These are phyloP conservation scores for Datnioides undecimradiatus DNA, from an alignment of 2,113 vertebrate species.

Conservation along the genomic window DNA sequence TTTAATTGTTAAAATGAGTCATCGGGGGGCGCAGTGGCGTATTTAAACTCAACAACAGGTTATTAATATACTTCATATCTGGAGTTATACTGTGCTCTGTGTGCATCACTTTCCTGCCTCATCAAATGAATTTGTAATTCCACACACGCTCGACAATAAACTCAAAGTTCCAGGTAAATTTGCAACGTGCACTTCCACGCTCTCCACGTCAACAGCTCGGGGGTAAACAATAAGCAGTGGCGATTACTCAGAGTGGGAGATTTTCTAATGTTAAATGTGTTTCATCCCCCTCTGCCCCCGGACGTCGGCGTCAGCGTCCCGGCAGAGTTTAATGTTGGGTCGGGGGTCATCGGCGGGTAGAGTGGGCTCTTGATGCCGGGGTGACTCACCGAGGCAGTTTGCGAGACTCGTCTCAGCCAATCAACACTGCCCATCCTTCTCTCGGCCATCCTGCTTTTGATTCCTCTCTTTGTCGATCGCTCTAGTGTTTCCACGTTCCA, in stretches of 20 bases:
- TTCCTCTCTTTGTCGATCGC: conserved; percentile 20
- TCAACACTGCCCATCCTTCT: background rate
- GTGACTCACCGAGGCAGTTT: background rate
- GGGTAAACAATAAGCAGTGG: conserved; percentile 15
- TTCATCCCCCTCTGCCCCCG: conserved; percentile 24
- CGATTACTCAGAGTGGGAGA: conserved; percentile 43
- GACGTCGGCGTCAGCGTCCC: background rate
- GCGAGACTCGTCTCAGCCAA: background rate
- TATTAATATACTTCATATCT: background rate
- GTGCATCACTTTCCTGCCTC: background rate
- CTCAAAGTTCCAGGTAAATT: conserved; percentile 41
- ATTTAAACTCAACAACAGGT: background rate
- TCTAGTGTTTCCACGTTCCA: conserved; percentile 26
- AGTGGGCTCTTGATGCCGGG: conserved; percentile 26
- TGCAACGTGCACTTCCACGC: conserved; percentile 26
- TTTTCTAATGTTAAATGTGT: conserved; percentile 26
- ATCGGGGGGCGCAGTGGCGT: background rate
- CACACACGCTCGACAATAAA: background rate
- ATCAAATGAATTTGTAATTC: conserved; percentile 7
- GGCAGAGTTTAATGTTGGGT: conserved; percentile 40
- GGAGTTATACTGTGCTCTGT: background rate
- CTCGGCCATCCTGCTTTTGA: conserved; percentile 16
- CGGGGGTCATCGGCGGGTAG: background rate
- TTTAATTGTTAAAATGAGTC: conserved; percentile 12
- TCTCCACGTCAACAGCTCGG: conserved; percentile 33